Base-by-base conservation (phyloP, 1,140 invertebrate species). In the Rhagoletis zephyria region DNA sequence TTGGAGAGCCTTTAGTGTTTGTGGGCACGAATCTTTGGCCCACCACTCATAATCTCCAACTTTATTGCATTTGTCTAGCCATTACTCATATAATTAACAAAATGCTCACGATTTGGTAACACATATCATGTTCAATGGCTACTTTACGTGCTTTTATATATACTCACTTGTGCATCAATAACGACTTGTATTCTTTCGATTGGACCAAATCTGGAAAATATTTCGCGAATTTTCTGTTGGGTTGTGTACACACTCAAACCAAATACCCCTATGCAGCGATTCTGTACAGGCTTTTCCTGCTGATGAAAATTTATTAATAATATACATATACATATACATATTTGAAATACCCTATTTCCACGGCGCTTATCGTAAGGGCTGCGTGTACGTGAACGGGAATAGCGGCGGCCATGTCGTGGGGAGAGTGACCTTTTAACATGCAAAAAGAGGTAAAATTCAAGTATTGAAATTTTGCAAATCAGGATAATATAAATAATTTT, bases 151-250 rank as follows among this genome's bases (percentile, higher is more conserved):
- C 64, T n/a, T 74, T 1, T 7, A 6, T 51, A 12, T 81, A 30
- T 30, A 51, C 92, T 94, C 94, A 98, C 97, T 95, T 98, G 98
- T 70, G 97, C 97, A 94, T 99, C 98, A 92, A 98, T 97, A 59
- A 99, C 97, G 89, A 99, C 96, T 94, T 98, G 97, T n/a, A 98
- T 97, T 92, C 97, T 96, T 91, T 98, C 97, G 59, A 99, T 95
- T 0, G 95, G 96, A 4, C 98, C 98, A 94, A 96, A 99, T 93
- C 98, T 97, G 59, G 95, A 96, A 93, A 99, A 99, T 74, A 99
- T 97, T 89, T 98, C 96, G 91, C 97, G 95, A n/a, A 99, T 95
- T 91, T 99, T 97, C 88, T 97, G 95, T 92, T 99, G 98, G 1
- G 97, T 97, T 2, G 98, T 99, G 90, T 97, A 96, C 9, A 98